Percentiles rank a stretch among this genome's conserved stretches.
phyloP scores from a whole-genome alignment of 2,797 vertebrate species.

The Syngnathus rostellatus region DNA sequence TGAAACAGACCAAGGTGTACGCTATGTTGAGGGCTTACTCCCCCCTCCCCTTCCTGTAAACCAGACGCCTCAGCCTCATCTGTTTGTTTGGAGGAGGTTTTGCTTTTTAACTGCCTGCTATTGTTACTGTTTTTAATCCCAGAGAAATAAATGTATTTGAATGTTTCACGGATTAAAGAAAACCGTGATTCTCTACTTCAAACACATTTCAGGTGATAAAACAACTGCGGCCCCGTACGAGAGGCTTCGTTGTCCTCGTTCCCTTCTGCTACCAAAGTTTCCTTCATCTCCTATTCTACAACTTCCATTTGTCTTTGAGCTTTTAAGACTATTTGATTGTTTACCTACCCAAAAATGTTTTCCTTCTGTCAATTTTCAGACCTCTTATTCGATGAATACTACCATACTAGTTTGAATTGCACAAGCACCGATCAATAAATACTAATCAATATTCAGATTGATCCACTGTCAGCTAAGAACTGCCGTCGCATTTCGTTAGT shows the following conservation, averaged over 20 bases:
- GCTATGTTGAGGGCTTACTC: constrained; percentile 55
- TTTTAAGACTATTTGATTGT: not conserved
- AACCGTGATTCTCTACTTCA: constrained; percentile 60
- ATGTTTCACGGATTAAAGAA: constrained; percentile 71
- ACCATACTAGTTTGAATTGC: too few relatives aligned
- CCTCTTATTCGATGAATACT: too few relatives aligned
- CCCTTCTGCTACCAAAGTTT: constrained; percentile 33
- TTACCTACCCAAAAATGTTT: not conserved
- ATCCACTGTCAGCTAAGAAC: not conserved
- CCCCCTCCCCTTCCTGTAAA: constrained; percentile 25
- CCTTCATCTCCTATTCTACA: constrained; percentile 31
- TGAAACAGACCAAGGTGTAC: constrained; percentile 49
- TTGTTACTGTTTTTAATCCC: constrained; percentile 70
- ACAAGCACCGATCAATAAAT: not conserved
- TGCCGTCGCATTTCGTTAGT: constrained; percentile 64
- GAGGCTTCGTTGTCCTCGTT: constrained; percentile 53
- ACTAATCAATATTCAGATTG: not conserved
- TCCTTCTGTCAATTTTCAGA: not conserved
- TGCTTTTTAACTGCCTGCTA: constrained; percentile 62
- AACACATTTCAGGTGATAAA: constrained; percentile 63
- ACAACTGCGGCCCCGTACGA: constrained; percentile 46
- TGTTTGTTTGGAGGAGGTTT: constrained; percentile 60
- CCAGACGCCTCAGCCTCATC: constrained; percentile 31
- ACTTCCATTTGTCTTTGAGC: constrained; percentile 35
- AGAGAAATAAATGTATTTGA: constrained; percentile 61